Conservation (phyloP, 2,113 vertebrate genomes). For the Heteronetta atricapilla region DNA sequence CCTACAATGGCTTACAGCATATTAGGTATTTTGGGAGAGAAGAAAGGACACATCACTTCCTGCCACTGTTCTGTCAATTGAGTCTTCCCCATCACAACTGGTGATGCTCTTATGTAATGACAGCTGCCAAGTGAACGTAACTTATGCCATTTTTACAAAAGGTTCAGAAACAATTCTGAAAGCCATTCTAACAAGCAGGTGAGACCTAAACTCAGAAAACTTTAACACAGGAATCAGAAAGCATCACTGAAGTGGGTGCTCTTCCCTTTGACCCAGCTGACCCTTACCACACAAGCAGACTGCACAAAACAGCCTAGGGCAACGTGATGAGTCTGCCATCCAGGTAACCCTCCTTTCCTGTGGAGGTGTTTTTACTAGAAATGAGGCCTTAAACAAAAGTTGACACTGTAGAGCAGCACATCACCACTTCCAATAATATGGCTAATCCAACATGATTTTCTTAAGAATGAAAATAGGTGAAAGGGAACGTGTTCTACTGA, state of each 20-base stretch:
- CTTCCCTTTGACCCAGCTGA: background rate
- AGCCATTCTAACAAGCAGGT: background rate
- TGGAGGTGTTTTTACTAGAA: background rate
- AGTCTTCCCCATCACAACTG: background rate
- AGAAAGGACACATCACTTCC: background rate
- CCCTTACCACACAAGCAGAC: background rate
- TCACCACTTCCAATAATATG: background rate
- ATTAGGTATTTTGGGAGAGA: background rate
- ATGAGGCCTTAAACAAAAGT: background rate
- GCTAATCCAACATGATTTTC: background rate
- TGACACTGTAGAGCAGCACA: background rate
- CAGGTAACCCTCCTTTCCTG: background rate
- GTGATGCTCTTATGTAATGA: background rate
- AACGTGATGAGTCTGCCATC: background rate
- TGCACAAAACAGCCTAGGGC: background rate
- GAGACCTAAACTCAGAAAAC: background rate
- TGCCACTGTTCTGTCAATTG: background rate
- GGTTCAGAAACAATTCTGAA: background rate
- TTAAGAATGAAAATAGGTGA: too few species aligned
- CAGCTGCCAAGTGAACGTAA: background rate
- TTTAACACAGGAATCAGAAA: background rate
- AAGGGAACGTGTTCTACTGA: background rate
- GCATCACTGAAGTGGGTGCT: background rate
- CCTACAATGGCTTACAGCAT: accelerated
- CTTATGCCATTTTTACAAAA: background rate